Percentiles rank a stretch among this genome's conserved stretches.
Evolutionary conservation across 2,113 vertebrate species (phyloP).

Genomic region (Phainopepla nitens): DNA sequence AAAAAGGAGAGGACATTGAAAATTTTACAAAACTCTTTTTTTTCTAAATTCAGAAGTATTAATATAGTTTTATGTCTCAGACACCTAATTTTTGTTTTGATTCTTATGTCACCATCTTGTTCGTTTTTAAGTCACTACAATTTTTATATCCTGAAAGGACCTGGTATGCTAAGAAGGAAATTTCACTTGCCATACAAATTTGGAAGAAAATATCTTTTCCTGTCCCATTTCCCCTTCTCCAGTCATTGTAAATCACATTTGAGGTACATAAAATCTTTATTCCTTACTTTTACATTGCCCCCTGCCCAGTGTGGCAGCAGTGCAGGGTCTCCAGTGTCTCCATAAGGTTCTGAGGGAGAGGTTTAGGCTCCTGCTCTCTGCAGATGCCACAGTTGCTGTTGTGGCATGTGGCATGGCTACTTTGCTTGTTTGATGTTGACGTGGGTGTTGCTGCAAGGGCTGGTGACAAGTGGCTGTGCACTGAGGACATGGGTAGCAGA

Average conservation of each 20-base stretch:
- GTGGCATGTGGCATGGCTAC: neutral
- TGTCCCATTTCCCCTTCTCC: neutral
- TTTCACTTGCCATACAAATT: neutral
- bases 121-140: neutral
- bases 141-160: neutral
- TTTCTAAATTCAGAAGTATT: neutral
- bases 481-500: neutral
- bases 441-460: neutral
- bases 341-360: accelerated
- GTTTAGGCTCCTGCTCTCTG: neutral
- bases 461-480: neutral
- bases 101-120: neutral
- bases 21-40: neutral
- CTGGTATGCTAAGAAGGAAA: neutral
- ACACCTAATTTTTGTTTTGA: neutral
- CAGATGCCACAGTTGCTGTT: neutral
- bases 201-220: neutral
- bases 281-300: neutral
- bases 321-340: neutral
- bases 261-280: neutral
- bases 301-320: neutral
- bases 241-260: neutral
- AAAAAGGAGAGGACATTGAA: neutral
- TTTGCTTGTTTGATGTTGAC: neutral
- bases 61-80: neutral